Conservation (phyloP, 1,140 invertebrate genomes). For the Bursaphelenchus mucronatus region DNA sequence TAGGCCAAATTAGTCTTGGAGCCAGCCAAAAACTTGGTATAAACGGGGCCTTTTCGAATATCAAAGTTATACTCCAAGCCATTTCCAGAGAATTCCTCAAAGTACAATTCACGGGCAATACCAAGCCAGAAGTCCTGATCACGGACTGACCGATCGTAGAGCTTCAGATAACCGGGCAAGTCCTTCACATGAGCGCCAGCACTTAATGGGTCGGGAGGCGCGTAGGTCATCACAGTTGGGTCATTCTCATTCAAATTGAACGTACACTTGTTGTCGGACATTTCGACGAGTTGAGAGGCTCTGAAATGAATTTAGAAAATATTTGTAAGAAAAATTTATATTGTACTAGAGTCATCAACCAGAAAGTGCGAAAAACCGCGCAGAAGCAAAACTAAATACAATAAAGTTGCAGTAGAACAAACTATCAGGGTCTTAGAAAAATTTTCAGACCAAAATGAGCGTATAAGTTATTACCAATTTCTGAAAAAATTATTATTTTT, state of each 20-base stretch:
- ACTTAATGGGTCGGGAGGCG: conserved; percentile 39
- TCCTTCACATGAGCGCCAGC: conserved; percentile 43
- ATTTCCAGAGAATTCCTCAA: conserved; percentile 14
- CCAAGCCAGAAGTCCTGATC: conserved; percentile 28
- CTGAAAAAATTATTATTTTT: no score
- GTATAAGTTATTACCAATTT: no score
- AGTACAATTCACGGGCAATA: conserved; percentile 22
- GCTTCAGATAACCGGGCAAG: conserved; percentile 30
- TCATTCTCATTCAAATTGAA: conserved; percentile 31
- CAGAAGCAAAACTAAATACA: no score
- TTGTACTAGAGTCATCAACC: no score
- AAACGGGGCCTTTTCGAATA: conserved; percentile 76
- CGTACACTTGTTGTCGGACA: conserved; percentile 38
- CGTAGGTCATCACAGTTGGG: conserved; percentile 38
- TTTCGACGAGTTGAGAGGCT: conserved; percentile 1
- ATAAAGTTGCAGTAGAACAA: no score
- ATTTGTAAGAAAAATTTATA: no score
- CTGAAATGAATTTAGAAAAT: no score
- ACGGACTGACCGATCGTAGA: conserved; percentile 26
- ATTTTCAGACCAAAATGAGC: no score
- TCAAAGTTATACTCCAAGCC: conserved; percentile 78
- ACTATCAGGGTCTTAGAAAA: no score
- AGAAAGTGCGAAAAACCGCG: no score
- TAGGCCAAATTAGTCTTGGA: conserved; percentile 91
- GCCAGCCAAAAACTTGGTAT: conserved; percentile 86